These are phyloP conservation scores for Nematopogon swammerdamellus DNA, from an alignment of 2,888 invertebrate genomes.

Conservation along the genomic window DNA sequence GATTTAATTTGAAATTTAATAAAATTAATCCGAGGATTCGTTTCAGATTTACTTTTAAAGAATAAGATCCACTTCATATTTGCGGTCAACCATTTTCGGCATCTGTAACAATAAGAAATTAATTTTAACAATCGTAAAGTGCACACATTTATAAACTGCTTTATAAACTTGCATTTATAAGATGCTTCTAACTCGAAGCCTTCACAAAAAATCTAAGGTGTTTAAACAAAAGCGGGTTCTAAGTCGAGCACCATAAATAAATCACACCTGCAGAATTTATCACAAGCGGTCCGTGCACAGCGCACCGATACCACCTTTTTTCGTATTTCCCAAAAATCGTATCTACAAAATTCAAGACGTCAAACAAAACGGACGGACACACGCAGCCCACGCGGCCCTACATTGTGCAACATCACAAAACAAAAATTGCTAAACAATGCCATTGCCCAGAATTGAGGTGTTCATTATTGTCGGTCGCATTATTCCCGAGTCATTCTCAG, in stretches of 20 bases:
- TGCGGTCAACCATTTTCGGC: neutral
- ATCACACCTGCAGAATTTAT: slow-evolving; percentile 41
- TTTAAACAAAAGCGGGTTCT: neutral
- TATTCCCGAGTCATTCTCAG: slow-evolving; percentile 13
- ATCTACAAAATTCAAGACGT: slow-evolving; percentile 29
- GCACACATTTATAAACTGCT: no score
- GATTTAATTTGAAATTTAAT: no score
- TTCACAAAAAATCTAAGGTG: no score
- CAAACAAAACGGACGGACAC: slow-evolving; percentile 7
- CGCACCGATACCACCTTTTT: slow-evolving; percentile 11
- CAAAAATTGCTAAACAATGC: slow-evolving; percentile 53
- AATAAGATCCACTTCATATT: neutral
- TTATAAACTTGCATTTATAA: no score
- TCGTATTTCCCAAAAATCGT: slow-evolving; percentile 39
- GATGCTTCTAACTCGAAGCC: no score
- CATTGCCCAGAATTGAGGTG: slow-evolving; percentile 53
- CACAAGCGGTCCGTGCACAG: slow-evolving; percentile 19
- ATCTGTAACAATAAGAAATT: slow-evolving; percentile 4
- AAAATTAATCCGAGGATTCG: no score
- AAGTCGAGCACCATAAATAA: slow-evolving; percentile 34
- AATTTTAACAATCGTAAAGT: no score
- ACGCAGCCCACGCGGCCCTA: slow-evolving; percentile 20
- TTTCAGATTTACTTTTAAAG: neutral
- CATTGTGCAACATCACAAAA: slow-evolving; percentile 56
- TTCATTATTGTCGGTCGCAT: slow-evolving; percentile 47